These are phyloP conservation scores for Variabilichromis moorii DNA, from an alignment of 2,113 vertebrate species.

Conservation along the genomic window DNA sequence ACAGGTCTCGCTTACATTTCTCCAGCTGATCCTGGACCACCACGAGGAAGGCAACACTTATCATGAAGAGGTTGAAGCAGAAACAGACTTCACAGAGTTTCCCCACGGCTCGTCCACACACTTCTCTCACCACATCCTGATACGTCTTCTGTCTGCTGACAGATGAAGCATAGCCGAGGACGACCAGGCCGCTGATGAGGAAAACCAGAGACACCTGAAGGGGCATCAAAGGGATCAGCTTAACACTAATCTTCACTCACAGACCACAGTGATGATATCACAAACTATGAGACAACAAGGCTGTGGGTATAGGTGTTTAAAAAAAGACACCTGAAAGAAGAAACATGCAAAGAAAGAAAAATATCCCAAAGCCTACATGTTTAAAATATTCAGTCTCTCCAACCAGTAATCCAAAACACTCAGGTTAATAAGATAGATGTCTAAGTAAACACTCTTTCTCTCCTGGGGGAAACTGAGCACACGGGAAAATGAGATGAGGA, in stretches of 20 bases:
- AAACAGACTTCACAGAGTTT: constrained; percentile 90
- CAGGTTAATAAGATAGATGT: background rate
- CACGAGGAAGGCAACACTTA: constrained; percentile 89
- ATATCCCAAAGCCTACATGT: background rate
- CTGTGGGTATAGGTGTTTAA: background rate
- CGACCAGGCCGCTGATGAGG: constrained; percentile 84
- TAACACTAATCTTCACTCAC: background rate
- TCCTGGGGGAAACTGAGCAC: background rate
- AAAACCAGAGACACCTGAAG: constrained; percentile 85
- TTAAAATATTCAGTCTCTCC: background rate
- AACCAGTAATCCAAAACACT: background rate
- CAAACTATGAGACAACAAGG: background rate
- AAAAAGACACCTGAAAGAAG: background rate
- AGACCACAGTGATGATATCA: background rate
- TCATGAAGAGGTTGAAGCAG: constrained; percentile 93
- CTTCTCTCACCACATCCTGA: constrained; percentile 81
- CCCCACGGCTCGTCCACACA: constrained; percentile 79
- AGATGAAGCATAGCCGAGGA: constrained; percentile 83
- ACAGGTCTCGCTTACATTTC: constrained; percentile 74
- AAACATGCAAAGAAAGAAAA: background rate
- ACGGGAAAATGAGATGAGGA: background rate
- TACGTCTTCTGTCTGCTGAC: constrained; percentile 83
- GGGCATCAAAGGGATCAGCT: background rate
- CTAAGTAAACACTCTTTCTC: background rate
- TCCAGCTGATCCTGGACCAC: constrained; percentile 94